Evolutionary conservation across 2,888 invertebrate species (phyloP).

Genomic region (Spilosoma lubricipeda): DNA sequence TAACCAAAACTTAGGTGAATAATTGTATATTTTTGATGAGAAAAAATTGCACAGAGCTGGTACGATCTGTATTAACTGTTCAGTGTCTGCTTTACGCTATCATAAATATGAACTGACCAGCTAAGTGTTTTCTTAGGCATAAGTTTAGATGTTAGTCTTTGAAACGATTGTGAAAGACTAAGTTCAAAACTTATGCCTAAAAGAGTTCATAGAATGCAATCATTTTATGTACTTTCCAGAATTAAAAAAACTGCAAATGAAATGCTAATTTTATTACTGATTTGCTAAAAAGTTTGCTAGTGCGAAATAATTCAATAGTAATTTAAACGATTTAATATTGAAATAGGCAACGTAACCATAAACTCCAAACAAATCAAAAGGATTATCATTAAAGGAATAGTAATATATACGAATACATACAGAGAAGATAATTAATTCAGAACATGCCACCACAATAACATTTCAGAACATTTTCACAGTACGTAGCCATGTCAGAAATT

Average conservation of each 20-base stretch:
- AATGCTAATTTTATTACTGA: not conserved
- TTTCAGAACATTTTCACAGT: slow-evolving; percentile 73
- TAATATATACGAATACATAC: slow-evolving; percentile 52
- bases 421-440: slow-evolving; percentile 55
- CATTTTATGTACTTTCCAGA: not conserved
- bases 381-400: slow-evolving; percentile 44
- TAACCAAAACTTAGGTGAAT: not conserved
- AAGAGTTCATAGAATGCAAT: too few relatives aligned
- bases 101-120: not conserved
- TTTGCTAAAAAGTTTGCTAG: slow-evolving; percentile 32
- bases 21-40: not conserved
- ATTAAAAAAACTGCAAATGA: not conserved
- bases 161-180: not conserved
- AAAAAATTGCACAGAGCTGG: not conserved
- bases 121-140: not conserved
- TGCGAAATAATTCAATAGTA: slow-evolving; percentile 25
- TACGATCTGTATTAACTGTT: not conserved
- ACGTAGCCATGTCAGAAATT: slow-evolving; percentile 67
- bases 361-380: slow-evolving; percentile 38
- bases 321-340: slow-evolving; percentile 24
- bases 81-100: not conserved
- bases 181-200: not conserved
- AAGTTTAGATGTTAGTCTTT: not conserved
- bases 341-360: slow-evolving; percentile 48
- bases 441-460: slow-evolving; percentile 76